Evolutionary conservation across 2,888 invertebrate species (phyloP).

Genomic region (Cinara cedri): DNA sequence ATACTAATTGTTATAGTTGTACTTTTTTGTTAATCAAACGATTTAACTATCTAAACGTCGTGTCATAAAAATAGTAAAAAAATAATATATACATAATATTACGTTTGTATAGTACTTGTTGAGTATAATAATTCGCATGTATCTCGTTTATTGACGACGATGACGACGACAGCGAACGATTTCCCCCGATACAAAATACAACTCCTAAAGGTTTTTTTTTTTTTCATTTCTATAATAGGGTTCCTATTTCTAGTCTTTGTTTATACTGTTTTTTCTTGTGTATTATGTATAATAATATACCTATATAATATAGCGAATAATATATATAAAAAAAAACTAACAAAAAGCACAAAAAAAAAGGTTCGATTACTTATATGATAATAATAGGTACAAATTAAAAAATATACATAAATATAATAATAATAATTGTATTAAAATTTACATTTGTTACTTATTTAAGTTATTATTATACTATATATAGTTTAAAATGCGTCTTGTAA

Average conservation of each 20-base stretch:
- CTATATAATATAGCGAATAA: background rate
- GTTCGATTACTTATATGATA: too few species aligned
- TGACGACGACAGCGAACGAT: background rate
- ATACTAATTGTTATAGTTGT: background rate
- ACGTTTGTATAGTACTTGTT: too few species aligned
- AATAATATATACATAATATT: too few species aligned
- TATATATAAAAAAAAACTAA: too few species aligned
- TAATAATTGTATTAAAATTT: too few species aligned
- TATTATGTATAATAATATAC: background rate
- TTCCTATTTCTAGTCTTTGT: conserved; percentile 49
- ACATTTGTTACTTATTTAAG: conserved; percentile 33
- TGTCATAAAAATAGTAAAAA: background rate
- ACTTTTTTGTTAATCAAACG: background rate
- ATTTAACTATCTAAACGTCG: background rate
- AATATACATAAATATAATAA: too few species aligned
- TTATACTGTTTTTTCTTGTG: conserved; percentile 9
- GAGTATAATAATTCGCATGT: background rate
- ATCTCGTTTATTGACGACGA: conserved; percentile 10
- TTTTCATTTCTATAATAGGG: background rate
- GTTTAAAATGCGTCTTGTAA: conserved; percentile 8
- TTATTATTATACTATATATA: conserved; percentile 21
- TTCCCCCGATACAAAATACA: background rate
- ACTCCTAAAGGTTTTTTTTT: background rate
- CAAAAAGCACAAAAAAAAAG: too few species aligned
- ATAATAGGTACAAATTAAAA: too few species aligned